A percentile compares a stretch with the other conserved stretches of the same genome.
phyloP scores from a whole-genome alignment of 2,888 invertebrate species.

The Dyspetes luteomarginatus region DNA sequence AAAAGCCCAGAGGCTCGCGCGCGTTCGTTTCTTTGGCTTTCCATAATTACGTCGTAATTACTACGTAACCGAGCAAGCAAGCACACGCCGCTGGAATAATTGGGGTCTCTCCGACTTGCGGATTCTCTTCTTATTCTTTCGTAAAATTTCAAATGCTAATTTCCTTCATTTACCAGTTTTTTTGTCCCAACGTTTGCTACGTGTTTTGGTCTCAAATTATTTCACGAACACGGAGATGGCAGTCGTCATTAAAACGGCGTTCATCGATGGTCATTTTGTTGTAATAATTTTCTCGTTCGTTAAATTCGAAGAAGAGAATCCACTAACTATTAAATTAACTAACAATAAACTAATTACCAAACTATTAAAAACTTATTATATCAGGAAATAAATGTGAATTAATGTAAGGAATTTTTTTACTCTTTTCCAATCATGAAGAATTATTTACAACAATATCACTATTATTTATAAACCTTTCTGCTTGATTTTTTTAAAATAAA shows the following conservation, averaged over 20 bases:
- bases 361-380: no score
- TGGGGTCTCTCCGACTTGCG: conserved; percentile 11
- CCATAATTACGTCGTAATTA: conserved; percentile 48
- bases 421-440: no score
- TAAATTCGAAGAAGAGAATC: no score
- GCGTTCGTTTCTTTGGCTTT: conserved; percentile 30
- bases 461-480: no score
- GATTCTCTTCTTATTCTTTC: background rate
- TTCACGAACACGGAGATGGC: background rate
- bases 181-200: background rate
- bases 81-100: conserved; percentile 27
- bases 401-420: no score
- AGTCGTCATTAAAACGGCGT: background rate
- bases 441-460: no score
- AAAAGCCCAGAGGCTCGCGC: conserved; percentile 9
- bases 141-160: conserved; percentile 29
- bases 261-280: background rate
- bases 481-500: no score
- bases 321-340: no score
- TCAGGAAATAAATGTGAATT: no score
- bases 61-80: conserved; percentile 26
- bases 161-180: conserved; percentile 8
- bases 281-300: no score
- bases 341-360: no score
- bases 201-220: background rate